These are phyloP conservation scores for Carlito syrichta DNA, from an alignment of 2,113 vertebrate genomes.

Conservation along the genomic window DNA sequence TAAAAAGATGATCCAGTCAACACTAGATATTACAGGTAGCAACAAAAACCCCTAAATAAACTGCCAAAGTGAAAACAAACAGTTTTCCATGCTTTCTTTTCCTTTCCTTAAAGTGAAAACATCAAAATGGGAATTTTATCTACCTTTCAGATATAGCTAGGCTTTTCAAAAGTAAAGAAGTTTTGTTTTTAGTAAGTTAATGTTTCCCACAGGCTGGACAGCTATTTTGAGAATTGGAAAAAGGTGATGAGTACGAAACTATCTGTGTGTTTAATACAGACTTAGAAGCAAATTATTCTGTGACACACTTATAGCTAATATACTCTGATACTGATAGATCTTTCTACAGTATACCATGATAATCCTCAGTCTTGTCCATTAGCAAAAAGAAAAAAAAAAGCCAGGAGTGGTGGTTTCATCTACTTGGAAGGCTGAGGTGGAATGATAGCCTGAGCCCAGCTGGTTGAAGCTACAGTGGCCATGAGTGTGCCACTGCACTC, in stretches of 20 bases:
- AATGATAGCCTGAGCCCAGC: too few species aligned
- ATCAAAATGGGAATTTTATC: constrained; percentile 22
- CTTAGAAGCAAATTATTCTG: neutral
- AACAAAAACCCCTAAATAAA: neutral
- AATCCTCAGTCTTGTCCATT: neutral
- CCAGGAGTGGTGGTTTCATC: too few species aligned
- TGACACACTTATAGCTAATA: neutral
- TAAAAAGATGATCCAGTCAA: neutral
- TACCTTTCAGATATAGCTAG: neutral
- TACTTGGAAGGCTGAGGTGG: too few species aligned
- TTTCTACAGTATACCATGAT: neutral
- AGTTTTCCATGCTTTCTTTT: neutral
- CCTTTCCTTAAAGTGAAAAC: neutral
- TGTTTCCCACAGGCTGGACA: neutral
- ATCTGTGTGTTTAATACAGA: neutral
- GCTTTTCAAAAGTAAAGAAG: neutral
- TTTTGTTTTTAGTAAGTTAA: neutral
- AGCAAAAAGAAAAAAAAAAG: neutral
- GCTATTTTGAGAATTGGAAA: neutral
- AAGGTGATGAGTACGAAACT: neutral
- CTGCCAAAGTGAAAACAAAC: neutral
- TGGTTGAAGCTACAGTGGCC: too few species aligned
- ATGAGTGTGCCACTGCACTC: too few species aligned
- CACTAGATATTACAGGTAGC: neutral
- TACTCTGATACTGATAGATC: neutral